Evolutionary conservation across 2,797 vertebrate genomes (phyloP).

Genomic region (Muscicapa comitata): DNA sequence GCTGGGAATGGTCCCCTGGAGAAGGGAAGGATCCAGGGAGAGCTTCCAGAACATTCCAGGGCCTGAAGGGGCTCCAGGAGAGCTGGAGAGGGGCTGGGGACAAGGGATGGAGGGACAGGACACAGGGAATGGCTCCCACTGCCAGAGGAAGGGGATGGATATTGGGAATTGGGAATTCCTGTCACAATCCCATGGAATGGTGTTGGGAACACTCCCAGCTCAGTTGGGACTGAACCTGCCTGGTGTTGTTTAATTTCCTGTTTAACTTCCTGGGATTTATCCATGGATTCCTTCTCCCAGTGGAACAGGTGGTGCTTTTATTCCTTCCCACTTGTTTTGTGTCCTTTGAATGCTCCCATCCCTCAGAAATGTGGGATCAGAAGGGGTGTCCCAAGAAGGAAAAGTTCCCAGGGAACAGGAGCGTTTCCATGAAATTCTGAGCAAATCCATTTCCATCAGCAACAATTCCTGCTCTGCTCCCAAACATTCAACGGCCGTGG

Average conservation of each 20-base stretch:
- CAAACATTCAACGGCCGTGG: rapidly evolving
- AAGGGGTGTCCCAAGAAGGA: not conserved
- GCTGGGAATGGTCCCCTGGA: not conserved
- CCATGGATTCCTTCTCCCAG: rapidly evolving
- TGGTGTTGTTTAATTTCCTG: rapidly evolving
- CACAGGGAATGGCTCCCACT: not conserved
- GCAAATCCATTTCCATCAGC: rapidly evolving
- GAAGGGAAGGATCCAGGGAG: no score
- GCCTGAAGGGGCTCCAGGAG: no score
- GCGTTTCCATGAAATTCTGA: rapidly evolving
- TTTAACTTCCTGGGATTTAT: not conserved
- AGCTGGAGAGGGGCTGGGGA: not conserved
- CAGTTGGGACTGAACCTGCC: not conserved
- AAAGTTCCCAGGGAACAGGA: rapidly evolving
- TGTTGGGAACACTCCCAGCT: rapidly evolving
- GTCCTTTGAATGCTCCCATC: not conserved
- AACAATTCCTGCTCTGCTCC: rapidly evolving
- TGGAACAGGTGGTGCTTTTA: not conserved
- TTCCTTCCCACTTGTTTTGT: not conserved
- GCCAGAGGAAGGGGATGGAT: no score
- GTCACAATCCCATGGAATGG: not conserved
- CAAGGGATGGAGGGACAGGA: not conserved
- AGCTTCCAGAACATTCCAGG: no score
- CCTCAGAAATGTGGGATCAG: not conserved
- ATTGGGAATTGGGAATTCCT: not conserved